Percentiles rank a stretch among this genome's conserved stretches.
These are phyloP conservation scores for Chironomus riparius DNA, from an alignment of 2,888 invertebrate species.

Conservation along the genomic window DNA sequence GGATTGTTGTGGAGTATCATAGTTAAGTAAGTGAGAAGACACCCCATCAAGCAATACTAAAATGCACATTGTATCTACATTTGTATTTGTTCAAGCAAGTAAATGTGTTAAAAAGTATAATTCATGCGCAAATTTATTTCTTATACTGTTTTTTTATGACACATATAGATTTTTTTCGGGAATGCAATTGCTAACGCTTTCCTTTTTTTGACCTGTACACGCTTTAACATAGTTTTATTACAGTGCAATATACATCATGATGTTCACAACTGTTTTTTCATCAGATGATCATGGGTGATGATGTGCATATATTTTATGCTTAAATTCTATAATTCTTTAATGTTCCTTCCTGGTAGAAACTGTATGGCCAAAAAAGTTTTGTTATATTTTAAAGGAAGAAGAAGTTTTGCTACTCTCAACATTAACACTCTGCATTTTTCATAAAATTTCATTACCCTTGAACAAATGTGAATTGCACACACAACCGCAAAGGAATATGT, in stretches of 20 bases:
- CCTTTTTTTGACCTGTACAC: neutral
- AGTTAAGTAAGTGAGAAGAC: slow-evolving; percentile 29
- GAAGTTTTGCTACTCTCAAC: no score
- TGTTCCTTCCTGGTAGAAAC: slow-evolving; percentile 15
- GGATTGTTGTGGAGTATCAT: slow-evolving; percentile 28
- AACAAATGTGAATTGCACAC: neutral
- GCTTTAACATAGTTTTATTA: slow-evolving; percentile 24
- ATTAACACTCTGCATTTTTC: no score
- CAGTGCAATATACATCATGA: neutral
- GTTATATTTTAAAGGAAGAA: no score
- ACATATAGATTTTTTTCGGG: neutral
- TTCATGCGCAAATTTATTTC: slow-evolving; percentile 27
- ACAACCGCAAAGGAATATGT: slow-evolving; percentile 2
- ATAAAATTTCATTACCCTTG: neutral
- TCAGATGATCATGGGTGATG: slow-evolving; percentile 24
- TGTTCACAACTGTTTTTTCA: slow-evolving; percentile 1
- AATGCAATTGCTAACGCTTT: neutral
- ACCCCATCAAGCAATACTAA: neutral
- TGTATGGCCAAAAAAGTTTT: neutral
- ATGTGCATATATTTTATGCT: slow-evolving; percentile 8
- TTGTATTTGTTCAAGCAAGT: no score
- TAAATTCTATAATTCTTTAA: neutral
- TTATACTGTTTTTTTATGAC: slow-evolving; percentile 7
- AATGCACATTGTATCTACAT: no score
- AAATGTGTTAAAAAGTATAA: slow-evolving; percentile 11